Evolutionary conservation across 1,140 invertebrate genomes (phyloP).

Genomic region (Mercenaria mercenaria): DNA sequence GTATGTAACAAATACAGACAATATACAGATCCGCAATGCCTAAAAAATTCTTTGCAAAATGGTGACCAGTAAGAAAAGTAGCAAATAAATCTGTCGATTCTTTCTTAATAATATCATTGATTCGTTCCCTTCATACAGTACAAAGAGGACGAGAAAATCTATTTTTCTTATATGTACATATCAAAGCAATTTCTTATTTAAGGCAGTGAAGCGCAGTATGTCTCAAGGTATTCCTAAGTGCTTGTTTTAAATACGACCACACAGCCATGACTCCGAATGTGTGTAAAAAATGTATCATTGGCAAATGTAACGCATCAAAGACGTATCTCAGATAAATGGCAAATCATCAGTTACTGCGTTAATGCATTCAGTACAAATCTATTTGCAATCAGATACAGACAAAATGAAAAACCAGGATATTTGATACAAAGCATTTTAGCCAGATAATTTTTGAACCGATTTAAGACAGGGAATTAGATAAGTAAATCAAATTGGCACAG

Average conservation of each 20-base stretch:
- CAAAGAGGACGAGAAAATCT: not conserved
- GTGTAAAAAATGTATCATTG: not conserved
- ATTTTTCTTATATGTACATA: too few relatives aligned
- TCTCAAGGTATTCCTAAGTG: not conserved
- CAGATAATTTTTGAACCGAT: not conserved
- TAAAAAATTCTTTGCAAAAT: too few relatives aligned
- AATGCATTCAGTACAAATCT: not conserved
- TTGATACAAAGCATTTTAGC: not conserved
- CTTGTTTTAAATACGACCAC: not conserved
- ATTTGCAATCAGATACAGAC: constrained; percentile 35
- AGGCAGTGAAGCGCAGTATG: not conserved
- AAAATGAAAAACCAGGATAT: constrained; percentile 11
- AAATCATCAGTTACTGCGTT: not conserved
- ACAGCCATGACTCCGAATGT: constrained; percentile 4
- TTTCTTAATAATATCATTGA: too few relatives aligned
- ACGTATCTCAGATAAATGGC: not conserved
- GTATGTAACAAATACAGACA: too few relatives aligned
- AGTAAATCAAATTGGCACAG: not conserved
- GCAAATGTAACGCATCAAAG: not conserved
- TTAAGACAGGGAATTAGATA: not conserved
- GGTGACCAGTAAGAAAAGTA: too few relatives aligned
- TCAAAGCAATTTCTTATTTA: not conserved
- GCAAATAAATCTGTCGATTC: too few relatives aligned
- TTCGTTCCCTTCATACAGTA: not conserved
- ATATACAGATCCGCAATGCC: too few relatives aligned